Conservation (phyloP, 2,113 vertebrate species). For the Callipepla californica region DNA sequence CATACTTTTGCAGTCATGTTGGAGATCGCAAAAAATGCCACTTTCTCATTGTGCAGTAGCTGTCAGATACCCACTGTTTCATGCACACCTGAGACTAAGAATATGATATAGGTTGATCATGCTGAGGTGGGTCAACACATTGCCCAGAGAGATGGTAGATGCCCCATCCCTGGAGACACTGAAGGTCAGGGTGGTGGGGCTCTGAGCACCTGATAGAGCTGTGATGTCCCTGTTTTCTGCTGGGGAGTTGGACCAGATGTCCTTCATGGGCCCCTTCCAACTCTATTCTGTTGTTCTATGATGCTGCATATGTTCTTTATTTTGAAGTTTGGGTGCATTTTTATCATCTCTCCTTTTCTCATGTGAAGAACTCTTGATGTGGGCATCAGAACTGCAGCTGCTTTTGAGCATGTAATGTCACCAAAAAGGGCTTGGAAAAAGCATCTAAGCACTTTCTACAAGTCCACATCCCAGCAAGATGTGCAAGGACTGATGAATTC, state of each 20-base stretch:
- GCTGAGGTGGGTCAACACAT: rapidly evolving
- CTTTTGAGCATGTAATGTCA: background rate
- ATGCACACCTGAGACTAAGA: background rate
- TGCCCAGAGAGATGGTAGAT: no score
- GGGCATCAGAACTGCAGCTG: background rate
- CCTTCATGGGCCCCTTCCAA: no score
- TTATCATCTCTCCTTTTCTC: background rate
- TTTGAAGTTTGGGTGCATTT: background rate
- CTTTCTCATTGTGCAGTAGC: background rate
- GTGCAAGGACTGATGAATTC: background rate
- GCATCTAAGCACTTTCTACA: background rate
- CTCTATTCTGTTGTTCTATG: no score
- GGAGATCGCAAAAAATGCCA: background rate
- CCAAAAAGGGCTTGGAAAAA: background rate
- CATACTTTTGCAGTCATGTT: background rate
- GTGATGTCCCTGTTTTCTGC: no score
- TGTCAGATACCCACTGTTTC: background rate
- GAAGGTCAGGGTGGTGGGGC: no score
- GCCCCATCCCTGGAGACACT: no score
- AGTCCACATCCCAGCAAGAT: background rate
- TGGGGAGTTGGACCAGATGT: no score
- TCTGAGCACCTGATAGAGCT: no score
- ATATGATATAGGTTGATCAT: background rate
- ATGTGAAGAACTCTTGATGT: background rate
- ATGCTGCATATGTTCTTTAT: background rate